Evolutionary conservation across 92 coral and sea anemone species (phyloP), one percentile per base, ranked within the genome.

Genomic region (Epizoanthus illoricatus): DNA sequence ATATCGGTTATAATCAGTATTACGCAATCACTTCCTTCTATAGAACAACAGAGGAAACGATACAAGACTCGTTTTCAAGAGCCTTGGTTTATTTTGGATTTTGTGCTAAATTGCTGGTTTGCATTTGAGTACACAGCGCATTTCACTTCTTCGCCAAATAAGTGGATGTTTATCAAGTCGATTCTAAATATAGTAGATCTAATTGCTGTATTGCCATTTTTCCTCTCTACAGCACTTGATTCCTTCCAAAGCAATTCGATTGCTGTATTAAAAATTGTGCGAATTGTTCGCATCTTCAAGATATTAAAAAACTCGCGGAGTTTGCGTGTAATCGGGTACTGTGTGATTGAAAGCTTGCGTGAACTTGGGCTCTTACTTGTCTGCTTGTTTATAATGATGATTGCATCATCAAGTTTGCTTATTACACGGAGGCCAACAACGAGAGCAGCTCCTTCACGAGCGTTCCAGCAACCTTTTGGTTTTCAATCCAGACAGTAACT

Each of bases 401-500:
- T 94, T 23, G 86, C 90, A n/a, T 84, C 97, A 0, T 87, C 98
- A 0, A 88, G 92, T 57, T 74, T 92, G 49, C 39, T 94, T 90
- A 90, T 74, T 92, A 92, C 69, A 89, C 87, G 18, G 98, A 94
- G 65, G 82, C 85, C 10, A 94, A 88, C 16, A 66, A 84, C 6
- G 57, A 74, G 7, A 75, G 69, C 12, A 88, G 94, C 8, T 82
- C 87, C 43, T 92, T 94, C 62, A 80, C 86, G 21, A 94, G 98
- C 40, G 95, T 94, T 4, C 98, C 98, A 0, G 92, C 90, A 45
- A 88, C 97, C 4, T 94, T 94, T 67, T 94, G 98, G 98, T 94
- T 94, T 62, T 86, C 95, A 3, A 9, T 94, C 5, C 98, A 94
- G 61, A 94, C 98, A 0, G 84, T 94, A 6, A 90, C 97, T 9